phyloP scores from a whole-genome alignment of 2,797 vertebrate species.

The Carduelis carduelis region DNA sequence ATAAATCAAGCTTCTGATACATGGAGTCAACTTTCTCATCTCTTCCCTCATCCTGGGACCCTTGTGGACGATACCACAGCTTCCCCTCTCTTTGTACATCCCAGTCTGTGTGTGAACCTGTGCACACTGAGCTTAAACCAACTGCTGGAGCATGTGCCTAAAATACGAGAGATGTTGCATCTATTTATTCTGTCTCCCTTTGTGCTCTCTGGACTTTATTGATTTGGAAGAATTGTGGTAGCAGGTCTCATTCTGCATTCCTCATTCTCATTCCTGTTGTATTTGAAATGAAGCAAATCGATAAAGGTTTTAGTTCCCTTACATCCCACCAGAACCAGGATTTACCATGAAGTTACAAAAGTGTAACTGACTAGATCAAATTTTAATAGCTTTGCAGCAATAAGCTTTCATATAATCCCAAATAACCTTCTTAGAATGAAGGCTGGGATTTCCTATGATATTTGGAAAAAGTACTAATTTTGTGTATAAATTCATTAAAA shows the following conservation, averaged over 20 bases:
- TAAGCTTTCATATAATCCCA: neutral
- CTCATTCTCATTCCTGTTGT: neutral
- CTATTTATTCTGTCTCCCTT: neutral
- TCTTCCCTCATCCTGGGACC: too few relatives aligned
- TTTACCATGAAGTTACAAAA: neutral
- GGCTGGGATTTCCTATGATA: neutral
- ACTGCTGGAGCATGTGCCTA: neutral
- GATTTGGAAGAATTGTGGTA: neutral
- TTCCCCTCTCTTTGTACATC: neutral
- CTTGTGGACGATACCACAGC: too few relatives aligned
- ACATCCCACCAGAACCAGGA: neutral
- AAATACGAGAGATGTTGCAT: neutral
- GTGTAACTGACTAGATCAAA: neutral
- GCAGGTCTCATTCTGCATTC: neutral
- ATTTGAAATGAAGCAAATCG: neutral
- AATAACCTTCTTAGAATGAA: neutral
- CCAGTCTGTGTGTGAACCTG: neutral
- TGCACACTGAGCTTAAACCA: neutral
- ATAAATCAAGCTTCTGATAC: too few relatives aligned
- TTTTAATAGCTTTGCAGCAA: neutral
- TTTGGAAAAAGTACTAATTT: neutral
- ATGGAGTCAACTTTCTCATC: too few relatives aligned
- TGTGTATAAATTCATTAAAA: neutral
- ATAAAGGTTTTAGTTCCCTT: neutral
- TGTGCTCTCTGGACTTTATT: neutral